Percentiles rank a stretch among this genome's conserved stretches.
Evolutionary conservation across 1,140 invertebrate species (phyloP).

Genomic region (Caenorhabditis briggsae): DNA sequence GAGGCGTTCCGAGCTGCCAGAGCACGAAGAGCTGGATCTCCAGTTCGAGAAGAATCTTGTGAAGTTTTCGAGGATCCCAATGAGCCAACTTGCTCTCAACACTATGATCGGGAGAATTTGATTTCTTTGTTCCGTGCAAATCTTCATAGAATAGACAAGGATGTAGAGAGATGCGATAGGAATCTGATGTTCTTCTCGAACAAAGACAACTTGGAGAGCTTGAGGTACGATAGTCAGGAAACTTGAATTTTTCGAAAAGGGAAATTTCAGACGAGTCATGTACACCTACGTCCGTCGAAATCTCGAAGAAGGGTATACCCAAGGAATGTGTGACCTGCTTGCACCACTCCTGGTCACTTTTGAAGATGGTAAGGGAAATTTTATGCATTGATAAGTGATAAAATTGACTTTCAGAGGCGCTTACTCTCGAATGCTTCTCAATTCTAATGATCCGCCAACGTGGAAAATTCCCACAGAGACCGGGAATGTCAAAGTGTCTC

Average conservation of each 20-base stretch:
- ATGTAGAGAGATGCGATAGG: conserved; percentile 92
- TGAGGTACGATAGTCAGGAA: conserved; percentile 80
- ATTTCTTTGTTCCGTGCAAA: conserved; percentile 85
- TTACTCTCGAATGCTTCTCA: conserved; percentile 92
- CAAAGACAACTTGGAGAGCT: conserved; percentile 89
- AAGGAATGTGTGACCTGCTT: conserved; percentile 92
- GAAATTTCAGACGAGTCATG: conserved; percentile 85
- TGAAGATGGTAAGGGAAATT: conserved; percentile 83
- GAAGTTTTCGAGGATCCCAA: conserved; percentile 74
- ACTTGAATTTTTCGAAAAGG: neutral
- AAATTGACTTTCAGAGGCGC: conserved; percentile 82
- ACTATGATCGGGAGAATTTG: conserved; percentile 31
- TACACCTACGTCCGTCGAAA: conserved; percentile 96
- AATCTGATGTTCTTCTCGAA: conserved; percentile 91
- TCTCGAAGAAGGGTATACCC: conserved; percentile 83
- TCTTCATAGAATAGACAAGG: conserved; percentile 93
- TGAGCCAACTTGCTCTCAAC: conserved; percentile 31
- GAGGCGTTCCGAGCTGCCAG: conserved; percentile 77
- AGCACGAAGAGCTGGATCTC: conserved; percentile 61
- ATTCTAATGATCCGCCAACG: conserved; percentile 90
- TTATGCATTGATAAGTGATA: conserved; percentile 2
- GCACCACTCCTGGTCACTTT: conserved; percentile 92
- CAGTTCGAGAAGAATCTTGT: conserved; percentile 69
- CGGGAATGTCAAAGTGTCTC: conserved; percentile 93
- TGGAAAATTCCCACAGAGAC: conserved; percentile 91